phyloP scores from a whole-genome alignment of 2,797 vertebrate genomes.

The Galago senegalensis region DNA sequence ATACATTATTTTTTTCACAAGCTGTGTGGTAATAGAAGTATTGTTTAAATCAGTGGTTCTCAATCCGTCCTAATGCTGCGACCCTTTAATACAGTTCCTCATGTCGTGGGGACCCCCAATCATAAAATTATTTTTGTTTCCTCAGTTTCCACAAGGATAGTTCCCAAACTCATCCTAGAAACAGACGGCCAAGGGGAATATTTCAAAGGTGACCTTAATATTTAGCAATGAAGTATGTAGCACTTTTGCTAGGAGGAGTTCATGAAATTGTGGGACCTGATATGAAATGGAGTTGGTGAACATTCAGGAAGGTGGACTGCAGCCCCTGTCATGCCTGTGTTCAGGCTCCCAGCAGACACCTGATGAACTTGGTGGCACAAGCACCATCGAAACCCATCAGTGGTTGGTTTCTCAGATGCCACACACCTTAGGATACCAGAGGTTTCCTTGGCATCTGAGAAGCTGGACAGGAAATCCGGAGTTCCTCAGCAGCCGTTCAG shows the following conservation, averaged over 20 bases:
- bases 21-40: not conserved
- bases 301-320: not conserved
- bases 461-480: not conserved
- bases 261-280: too few relatives aligned
- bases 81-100: too few relatives aligned
- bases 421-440: rapidly evolving
- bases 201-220: too few relatives aligned
- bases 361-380: not conserved
- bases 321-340: rapidly evolving
- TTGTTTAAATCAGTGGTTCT: not conserved
- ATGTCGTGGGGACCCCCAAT: too few relatives aligned
- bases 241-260: too few relatives aligned
- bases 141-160: not conserved
- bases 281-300: not conserved
- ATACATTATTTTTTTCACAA: not conserved
- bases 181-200: too few relatives aligned
- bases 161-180: too few relatives aligned
- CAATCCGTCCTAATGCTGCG: too few relatives aligned
- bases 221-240: too few relatives aligned
- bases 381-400: rapidly evolving
- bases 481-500: not conserved
- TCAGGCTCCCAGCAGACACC: not conserved
- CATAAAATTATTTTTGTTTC: not conserved
- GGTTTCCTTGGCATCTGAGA: not conserved
- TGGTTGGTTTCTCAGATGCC: not conserved